These are phyloP conservation scores for Aptenodytes patagonicus DNA, from an alignment of 2,113 vertebrate genomes.

Conservation along the genomic window DNA sequence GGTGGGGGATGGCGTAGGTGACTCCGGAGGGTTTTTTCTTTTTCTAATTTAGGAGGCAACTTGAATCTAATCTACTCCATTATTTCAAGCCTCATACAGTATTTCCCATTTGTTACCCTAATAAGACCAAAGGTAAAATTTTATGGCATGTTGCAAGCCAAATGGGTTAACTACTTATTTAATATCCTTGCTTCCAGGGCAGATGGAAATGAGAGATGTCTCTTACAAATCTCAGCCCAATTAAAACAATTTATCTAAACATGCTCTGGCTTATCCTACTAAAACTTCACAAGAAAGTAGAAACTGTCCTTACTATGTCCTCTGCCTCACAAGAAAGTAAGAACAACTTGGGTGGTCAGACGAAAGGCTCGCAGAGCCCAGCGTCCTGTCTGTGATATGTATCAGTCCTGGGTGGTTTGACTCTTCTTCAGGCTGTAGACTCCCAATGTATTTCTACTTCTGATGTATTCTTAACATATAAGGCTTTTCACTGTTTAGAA, in stretches of 20 bases:
- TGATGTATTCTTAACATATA: background rate
- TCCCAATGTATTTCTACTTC: background rate
- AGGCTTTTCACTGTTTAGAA: background rate
- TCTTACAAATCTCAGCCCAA: background rate
- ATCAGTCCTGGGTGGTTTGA: background rate
- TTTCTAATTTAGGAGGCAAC: background rate
- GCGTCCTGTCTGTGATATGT: background rate
- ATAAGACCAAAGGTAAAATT: constrained; percentile 21
- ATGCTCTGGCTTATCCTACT: background rate
- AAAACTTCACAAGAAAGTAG: background rate
- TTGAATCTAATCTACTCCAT: background rate
- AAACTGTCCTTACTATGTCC: background rate
- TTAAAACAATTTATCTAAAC: background rate
- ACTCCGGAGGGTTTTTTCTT: background rate
- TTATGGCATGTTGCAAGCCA: background rate
- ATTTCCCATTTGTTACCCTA: constrained; percentile 9
- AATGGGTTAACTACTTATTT: background rate
- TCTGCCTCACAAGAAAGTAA: background rate
- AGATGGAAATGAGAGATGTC: background rate
- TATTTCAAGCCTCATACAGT: background rate
- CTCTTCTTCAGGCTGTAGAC: background rate
- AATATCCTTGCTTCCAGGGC: background rate
- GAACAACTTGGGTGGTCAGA: background rate
- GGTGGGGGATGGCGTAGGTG: background rate
- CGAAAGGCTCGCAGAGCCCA: accelerated